Base-by-base conservation (phyloP, 2,888 invertebrate genomes). In the Mythimna vitellina region DNA sequence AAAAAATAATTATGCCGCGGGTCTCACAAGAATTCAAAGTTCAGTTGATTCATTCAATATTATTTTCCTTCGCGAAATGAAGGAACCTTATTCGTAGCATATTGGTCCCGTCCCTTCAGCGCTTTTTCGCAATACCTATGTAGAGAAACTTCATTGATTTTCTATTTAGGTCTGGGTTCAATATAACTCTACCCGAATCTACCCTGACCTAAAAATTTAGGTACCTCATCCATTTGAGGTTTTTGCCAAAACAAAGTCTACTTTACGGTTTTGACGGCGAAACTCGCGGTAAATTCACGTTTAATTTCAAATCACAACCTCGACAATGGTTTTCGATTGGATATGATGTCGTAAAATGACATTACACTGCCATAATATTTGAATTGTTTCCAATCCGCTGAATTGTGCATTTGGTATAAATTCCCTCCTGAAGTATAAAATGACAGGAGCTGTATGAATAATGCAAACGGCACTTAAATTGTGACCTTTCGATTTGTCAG, bases 121-220 rank as follows among this genome's bases (percentile, higher is more conserved):
- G n/a, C 12, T 49, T 60, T 75, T 68, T 53, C 35, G 49, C 49
- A 49, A 71, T 53, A 63, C 25, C 38, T 20, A 8, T 63, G n/a
- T 56, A 60, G 25, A 38, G 46, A 35, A 75, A 65, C 22, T 54
- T 58, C 20, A 64, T 80, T 67, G 80, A 80, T 76, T 76, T 78
- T 70, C 74, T 78, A 70, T 82, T 73, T 73, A 66, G 46, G 65
- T 77, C 70, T 76, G 65, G 66, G 76, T 73, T 76, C 53, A 72
- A 70, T 70, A 63, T 71, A 75, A 64, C 49, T 70, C 51, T 62
- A 60, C 42, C 20, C 35, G 7, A 64, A 7, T 57, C 54, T 65
- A 29, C 73, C 29, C 64, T 77, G 80, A 76, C 76, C 81, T 76
- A 73, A 82, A 76, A 73, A 69, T 12, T 46, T 46, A 46, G 54